These are phyloP conservation scores for Nothocercus julius DNA, from an alignment of 2,113 vertebrate species.

Conservation along the genomic window DNA sequence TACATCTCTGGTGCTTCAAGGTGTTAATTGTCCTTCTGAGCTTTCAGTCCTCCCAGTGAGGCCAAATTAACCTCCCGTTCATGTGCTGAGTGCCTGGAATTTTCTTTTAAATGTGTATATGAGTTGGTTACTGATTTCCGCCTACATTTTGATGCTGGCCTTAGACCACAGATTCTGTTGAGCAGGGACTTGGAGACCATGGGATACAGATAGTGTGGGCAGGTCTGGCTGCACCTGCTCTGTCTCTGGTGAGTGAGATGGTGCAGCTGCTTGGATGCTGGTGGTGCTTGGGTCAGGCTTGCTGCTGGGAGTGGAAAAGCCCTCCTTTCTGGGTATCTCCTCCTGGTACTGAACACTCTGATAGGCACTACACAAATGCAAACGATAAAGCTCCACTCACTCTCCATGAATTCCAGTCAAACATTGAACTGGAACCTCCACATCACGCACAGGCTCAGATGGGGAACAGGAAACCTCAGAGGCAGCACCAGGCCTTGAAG, in stretches of 20 bases:
- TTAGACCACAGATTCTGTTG: background rate
- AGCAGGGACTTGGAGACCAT: background rate
- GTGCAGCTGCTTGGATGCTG: background rate
- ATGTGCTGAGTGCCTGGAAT: background rate
- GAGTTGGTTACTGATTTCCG: background rate
- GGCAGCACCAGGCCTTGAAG: background rate
- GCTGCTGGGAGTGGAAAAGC: background rate
- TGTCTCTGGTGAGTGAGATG: background rate
- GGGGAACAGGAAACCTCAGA: background rate
- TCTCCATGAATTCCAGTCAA: background rate
- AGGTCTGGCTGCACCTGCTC: background rate
- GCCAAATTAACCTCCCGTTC: background rate
- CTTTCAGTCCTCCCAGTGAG: background rate
- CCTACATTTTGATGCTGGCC: background rate
- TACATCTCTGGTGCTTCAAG: background rate
- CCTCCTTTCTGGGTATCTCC: background rate
- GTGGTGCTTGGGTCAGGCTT: background rate
- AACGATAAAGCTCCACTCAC: background rate
- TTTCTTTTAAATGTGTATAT: background rate
- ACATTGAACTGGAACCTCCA: background rate
- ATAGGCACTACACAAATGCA: background rate
- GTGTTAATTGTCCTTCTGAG: background rate
- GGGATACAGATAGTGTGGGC: background rate
- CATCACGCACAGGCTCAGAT: background rate
- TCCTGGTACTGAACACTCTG: background rate